These are phyloP conservation scores for Salarias fasciatus DNA, from an alignment of 2,797 vertebrate species.

Conservation along the genomic window DNA sequence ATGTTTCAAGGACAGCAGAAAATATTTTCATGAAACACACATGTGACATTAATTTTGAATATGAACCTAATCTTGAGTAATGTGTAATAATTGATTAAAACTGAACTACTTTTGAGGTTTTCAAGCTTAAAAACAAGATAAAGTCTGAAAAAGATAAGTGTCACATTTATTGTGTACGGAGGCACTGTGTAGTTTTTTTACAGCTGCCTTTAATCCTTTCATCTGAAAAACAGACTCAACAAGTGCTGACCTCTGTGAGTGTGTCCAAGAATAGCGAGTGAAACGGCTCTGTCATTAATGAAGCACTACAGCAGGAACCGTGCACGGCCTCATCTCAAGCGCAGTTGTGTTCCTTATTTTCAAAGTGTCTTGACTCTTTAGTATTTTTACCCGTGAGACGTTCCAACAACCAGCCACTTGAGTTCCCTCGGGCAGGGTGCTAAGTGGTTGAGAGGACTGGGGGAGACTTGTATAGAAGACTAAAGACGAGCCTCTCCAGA, in stretches of 20 bases:
- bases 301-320: constrained; percentile 5
- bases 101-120: background rate
- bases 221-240: constrained; percentile 14
- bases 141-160: constrained; percentile 1
- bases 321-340: constrained; percentile 15
- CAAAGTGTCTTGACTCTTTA: constrained; percentile 33
- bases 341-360: constrained; percentile 26
- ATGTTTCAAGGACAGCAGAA: too few relatives aligned
- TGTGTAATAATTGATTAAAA: too few relatives aligned
- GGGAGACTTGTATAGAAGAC: constrained; percentile 55
- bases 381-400: constrained; percentile 59
- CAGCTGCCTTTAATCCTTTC: constrained; percentile 22
- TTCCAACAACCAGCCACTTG: constrained; percentile 51
- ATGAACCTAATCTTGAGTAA: background rate
- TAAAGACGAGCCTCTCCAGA: constrained; percentile 59
- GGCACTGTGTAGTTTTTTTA: background rate
- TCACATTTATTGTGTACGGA: too few relatives aligned
- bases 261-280: constrained; percentile 8
- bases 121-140: background rate
- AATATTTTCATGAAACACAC: too few relatives aligned
- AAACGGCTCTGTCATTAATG: constrained; percentile 13
- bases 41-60: background rate
- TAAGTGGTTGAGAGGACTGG: constrained; percentile 62
- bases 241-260: constrained; percentile 8
- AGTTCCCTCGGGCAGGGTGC: constrained; percentile 55